These are phyloP conservation scores for Rousettus madagascariensis DNA, from an alignment of 2,797 vertebrate genomes.

Conservation along the genomic window DNA sequence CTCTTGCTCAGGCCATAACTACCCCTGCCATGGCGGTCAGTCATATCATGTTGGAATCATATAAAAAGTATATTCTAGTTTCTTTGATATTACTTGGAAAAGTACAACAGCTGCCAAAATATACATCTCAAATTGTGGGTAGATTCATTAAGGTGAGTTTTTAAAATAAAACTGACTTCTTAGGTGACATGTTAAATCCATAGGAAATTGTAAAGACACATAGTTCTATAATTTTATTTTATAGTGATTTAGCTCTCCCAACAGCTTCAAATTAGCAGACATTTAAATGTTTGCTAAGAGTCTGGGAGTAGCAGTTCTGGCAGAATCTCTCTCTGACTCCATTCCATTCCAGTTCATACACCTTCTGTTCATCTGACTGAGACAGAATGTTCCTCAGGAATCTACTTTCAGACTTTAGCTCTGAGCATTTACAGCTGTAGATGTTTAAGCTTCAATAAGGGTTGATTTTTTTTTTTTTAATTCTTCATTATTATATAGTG, in stretches of 20 bases:
- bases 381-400: not conserved
- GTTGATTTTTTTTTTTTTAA: not conserved
- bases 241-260: not conserved
- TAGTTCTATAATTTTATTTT: not conserved
- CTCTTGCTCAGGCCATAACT: conserved; percentile 93
- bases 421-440: not conserved
- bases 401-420: not conserved
- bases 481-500: not conserved
- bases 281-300: not conserved
- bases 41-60: conserved; percentile 99
- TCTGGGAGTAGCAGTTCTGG: not conserved
- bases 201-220: not conserved
- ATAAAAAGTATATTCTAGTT: conserved; percentile 99
- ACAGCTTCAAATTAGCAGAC: not conserved
- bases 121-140: conserved; percentile 99
- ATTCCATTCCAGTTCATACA: not conserved
- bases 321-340: not conserved
- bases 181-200: not conserved
- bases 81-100: conserved; percentile 99
- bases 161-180: conserved; percentile 37
- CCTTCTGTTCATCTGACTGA: not conserved
- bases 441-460: not conserved
- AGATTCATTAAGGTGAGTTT: conserved; percentile 97
- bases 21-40: conserved; percentile 99
- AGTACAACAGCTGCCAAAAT: conserved; percentile 98